Evolutionary conservation across 2,888 invertebrate genomes (phyloP), one percentile per base, ranked within the genome.

Genomic region (Cheilosia grossa): DNA sequence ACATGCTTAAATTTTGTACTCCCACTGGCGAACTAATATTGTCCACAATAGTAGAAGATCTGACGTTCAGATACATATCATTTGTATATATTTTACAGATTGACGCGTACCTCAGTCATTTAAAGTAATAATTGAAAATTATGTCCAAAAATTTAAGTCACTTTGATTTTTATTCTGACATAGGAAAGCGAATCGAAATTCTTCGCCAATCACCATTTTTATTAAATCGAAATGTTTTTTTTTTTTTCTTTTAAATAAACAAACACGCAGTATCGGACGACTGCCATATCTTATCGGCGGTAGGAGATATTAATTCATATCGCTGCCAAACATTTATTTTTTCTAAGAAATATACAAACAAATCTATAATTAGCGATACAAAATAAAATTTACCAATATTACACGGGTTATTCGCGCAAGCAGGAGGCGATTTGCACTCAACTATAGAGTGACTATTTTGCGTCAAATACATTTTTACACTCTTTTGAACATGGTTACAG

Each of bases 221-320:
- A 19, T 27, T 40, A 51, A 59, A 19, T 37, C 17, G 70, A 17
- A 17, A 17, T 27, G 24, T 0, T 30, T 0, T 30, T 30, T 30
- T 42, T 13, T 27, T 19, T 30, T n/a, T n/a, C n/a, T n/a, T n/a
- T n/a, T 51, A 42, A 61, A 24, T 54, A 42, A 54, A 69, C 30
- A 56, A 54, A 69, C 44, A 10, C 30, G 47, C n/a, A 47, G 21
- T 33, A 69, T 69, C 54, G 54, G 67, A 54, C 54, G 54, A 67
- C 19, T 42, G 27, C 47, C 33, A n/a, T 70, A 70, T 70, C 70
- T 70, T 59, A 70, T 70, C 70, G 37, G n/a, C 1, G n/a, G 21
- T 7, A 4, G 10, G 37, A 70, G 49, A 53, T 37, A 56, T 47
- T 40, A 27, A 15, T 47, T 13, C 9, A 56, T 56, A 47, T 33